Base-by-base conservation (phyloP, 2,888 invertebrate genomes). In the Limnephilus rhombicus region DNA sequence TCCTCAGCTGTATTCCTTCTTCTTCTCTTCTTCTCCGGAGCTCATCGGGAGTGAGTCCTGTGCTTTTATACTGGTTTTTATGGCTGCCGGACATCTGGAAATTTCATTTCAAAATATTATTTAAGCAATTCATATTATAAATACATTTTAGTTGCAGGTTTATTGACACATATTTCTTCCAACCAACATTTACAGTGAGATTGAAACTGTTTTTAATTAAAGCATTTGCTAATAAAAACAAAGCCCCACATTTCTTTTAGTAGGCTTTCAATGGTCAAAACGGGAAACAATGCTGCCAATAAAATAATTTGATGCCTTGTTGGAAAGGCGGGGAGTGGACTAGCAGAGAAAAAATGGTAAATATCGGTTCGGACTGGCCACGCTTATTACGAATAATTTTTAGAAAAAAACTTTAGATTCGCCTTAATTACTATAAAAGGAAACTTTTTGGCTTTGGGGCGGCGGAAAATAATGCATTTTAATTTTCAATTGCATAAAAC, bases 51-150 rank as follows among this genome's bases (percentile, higher is more conserved):
- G 99, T 99, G 94, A 99, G 96, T 2, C 98, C 99, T 94, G 97
- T 97, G 96, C 99, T 99, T 97, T 99, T 99, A 95, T 99, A 99
- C 94, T 99, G 98, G 96, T 98, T 98, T 95, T 98, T 98, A 95
- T 98, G 98, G 94, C 97, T 98, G 94, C 97, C 97, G 94, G 98
- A 98, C 98, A 98, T 98, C 97, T 97, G 94, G 82, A 95, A 94
- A 3, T 68, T 68, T 68, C 68, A 68, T 68, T 53, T 53, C 18
- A 18, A 24, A 68, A 68, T 68, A 68, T 68, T 68, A 68, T 68
- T 24, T 68, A 68, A 68, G 24, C n/a, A n/a, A 9, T 68, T n/a
- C 24, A 7, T 24, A 24, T 68, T 24, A 24, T 68, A n/a, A 68
- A 68, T 68, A 68, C 68, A 24, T 68, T n/a, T n/a, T 68, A 68